Evolutionary conservation across 2,113 vertebrate species (phyloP), one percentile per base, ranked within the genome.

Genomic region (Hemiprocne comata): DNA sequence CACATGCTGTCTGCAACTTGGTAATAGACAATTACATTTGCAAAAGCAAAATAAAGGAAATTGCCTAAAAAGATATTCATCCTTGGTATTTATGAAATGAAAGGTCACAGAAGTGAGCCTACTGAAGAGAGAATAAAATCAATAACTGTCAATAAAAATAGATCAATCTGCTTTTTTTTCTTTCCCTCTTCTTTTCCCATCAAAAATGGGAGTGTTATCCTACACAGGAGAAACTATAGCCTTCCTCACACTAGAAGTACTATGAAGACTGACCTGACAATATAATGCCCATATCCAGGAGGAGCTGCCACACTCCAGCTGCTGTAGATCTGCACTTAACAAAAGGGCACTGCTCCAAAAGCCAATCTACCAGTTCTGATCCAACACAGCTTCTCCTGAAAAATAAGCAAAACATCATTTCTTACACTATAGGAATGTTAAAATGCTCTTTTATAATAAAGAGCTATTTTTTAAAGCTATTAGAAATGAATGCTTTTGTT

Each of bases 361-460:
- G 98, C 99, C 99, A 99, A 98, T 99, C 99, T 25, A 99, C 99
- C 60, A 99, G 98, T 93, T 99, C 99, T 13, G 99, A 99, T 14
- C 99, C 99, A 84, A 99, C 98, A 87, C 99, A 99, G 96, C 99
- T 99, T 80, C 98, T 98, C 98, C 99, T 99, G 97, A 76, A 97
- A 42, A 97, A 92, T 23, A 73, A 58, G 75, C 70, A 78, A 84
- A 87, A 53, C 10, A 65, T 65, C 24, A 66, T 28, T 76, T 85
- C 53, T 85, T 61, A 76, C 73, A 72, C 26, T 48, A 62, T 12
- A 53, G 42, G 29, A 51, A 71, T 6, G 20, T 31, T 84, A 34
- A 77, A 88, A 60, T 31, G 34, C 11, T 53, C 4, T 78, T 84
- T 64, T 53, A 81, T 57, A 17, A 73, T 62, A 76, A 46, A 53